Evolutionary conservation across 1,140 invertebrate genomes (phyloP).

Genomic region (Drosophila grimshawi): DNA sequence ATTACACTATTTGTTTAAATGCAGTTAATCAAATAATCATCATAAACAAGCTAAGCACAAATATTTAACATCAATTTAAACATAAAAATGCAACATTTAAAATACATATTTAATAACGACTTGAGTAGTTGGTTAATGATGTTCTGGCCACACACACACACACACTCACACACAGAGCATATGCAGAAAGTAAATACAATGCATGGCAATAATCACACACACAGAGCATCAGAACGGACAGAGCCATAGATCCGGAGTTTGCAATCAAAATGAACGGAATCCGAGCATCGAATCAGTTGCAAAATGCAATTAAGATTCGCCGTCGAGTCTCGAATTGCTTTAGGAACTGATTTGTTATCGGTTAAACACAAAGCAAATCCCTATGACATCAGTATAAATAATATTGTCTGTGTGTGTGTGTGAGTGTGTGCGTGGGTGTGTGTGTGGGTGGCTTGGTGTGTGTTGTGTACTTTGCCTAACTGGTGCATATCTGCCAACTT

Average conservation of each 20-base stretch:
- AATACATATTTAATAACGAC: not conserved
- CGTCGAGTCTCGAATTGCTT: not conserved
- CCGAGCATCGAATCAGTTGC: not conserved
- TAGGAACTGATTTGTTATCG: conserved; percentile 3
- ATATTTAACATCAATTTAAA: not conserved
- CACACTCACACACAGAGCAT: not conserved
- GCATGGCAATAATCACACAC: not conserved
- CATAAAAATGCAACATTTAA: too few species aligned
- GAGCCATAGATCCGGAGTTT: not conserved
- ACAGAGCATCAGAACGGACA: not conserved
- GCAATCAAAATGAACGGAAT: not conserved
- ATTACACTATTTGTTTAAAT: too few species aligned
- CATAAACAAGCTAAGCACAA: not conserved
- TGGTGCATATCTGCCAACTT: not conserved
- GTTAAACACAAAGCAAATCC: not conserved
- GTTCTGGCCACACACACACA: not conserved
- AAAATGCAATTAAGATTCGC: conserved; percentile 5
- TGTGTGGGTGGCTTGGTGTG: not conserved
- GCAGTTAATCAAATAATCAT: too few species aligned
- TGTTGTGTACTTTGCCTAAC: not conserved
- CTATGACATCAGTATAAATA: not conserved
- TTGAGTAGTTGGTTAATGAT: not conserved
- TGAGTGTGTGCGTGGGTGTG: not conserved
- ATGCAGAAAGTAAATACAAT: not conserved
- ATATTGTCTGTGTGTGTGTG: not conserved